Percentiles rank a stretch among this genome's conserved stretches.
Conservation (phyloP, 2,797 vertebrate genomes). For the Schizopygopsis pylzovi region DNA sequence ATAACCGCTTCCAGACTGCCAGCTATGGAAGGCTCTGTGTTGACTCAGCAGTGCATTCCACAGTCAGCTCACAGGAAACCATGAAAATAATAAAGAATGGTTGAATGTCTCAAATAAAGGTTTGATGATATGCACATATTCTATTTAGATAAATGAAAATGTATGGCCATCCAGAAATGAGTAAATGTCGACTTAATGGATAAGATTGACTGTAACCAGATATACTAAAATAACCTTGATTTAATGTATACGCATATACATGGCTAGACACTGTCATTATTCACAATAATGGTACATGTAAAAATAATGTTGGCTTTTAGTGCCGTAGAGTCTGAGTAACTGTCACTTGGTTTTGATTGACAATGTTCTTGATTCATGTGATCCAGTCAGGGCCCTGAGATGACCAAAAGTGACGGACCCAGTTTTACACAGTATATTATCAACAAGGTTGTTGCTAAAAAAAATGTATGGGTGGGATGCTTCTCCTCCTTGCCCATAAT, state of each 20-base stretch:
- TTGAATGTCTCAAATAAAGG: not conserved
- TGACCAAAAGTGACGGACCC: conserved; percentile 34
- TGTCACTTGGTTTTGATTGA: conserved; percentile 6
- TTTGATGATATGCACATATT: not conserved
- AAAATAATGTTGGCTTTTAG: not conserved
- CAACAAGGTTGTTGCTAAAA: not conserved
- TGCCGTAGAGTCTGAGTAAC: not conserved
- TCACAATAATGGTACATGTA: not conserved
- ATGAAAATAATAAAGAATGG: not conserved
- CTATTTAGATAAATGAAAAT: not conserved
- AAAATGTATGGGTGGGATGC: too few relatives aligned
- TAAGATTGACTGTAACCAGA: not conserved
- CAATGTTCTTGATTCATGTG: conserved; percentile 10
- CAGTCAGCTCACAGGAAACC: not conserved
- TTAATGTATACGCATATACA: not conserved
- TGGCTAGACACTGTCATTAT: not conserved
- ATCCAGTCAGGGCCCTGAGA: not conserved
- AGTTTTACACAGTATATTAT: conserved; percentile 10
- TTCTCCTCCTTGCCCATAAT: not conserved
- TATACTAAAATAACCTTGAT: not conserved
- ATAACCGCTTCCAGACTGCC: not conserved
- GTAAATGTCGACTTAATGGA: not conserved
- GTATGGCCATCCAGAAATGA: not conserved
- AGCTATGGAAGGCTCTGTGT: conserved; percentile 16
- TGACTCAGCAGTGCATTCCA: conserved; percentile 4